Evolutionary conservation across 2,888 invertebrate species (phyloP).

Genomic region (Linyphia triangularis): DNA sequence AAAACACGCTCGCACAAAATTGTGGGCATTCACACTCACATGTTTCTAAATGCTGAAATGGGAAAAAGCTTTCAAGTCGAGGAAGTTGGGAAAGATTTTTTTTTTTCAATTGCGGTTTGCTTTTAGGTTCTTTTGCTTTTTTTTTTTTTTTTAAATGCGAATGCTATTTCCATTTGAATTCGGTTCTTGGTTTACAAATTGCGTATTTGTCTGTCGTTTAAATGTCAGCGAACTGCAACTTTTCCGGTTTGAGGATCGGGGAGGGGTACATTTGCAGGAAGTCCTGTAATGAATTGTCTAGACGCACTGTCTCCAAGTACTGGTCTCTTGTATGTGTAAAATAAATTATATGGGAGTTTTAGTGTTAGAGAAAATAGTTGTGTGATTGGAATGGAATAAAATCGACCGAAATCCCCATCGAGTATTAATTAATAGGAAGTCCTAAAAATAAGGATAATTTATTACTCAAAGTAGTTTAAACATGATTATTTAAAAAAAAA

Average conservation of each 20-base stretch:
- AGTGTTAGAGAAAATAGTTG: too few species aligned
- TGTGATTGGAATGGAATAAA: too few species aligned
- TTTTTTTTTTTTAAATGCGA: too few species aligned
- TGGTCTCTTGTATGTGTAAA: not conserved
- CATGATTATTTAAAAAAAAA: too few species aligned
- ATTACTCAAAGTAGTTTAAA: too few species aligned
- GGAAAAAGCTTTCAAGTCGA: conserved; percentile 39
- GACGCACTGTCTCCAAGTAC: not conserved
- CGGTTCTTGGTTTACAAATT: not conserved
- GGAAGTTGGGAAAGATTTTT: too few species aligned
- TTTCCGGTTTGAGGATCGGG: conserved; percentile 3
- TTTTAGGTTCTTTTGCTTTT: not conserved
- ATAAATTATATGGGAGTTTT: not conserved
- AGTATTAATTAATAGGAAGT: too few species aligned
- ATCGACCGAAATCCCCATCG: too few species aligned
- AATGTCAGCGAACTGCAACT: too few species aligned
- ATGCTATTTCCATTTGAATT: not conserved
- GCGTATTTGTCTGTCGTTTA: not conserved
- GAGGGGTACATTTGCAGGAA: too few species aligned
- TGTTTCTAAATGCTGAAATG: conserved; percentile 18
- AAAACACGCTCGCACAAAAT: not conserved
- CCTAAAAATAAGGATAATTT: too few species aligned
- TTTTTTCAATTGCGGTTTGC: not conserved
- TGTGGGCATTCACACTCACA: not conserved
- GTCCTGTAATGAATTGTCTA: not conserved